Base-by-base conservation (phyloP, 2,113 vertebrate species). In the Microcebus murinus region DNA sequence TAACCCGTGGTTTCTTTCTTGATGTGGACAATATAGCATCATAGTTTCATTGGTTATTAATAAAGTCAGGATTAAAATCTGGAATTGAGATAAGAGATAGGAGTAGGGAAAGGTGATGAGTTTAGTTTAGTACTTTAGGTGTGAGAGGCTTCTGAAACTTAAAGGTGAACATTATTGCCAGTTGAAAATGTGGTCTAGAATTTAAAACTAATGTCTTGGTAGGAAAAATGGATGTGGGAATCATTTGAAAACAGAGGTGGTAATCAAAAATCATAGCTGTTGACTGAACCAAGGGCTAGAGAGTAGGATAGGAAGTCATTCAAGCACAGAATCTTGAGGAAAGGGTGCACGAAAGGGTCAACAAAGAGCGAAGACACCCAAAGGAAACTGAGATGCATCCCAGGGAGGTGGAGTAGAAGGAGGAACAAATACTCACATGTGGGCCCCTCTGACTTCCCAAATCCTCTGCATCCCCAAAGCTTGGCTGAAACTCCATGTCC, bases 181-280 rank as follows among this genome's bases (percentile, higher is more conserved):
- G 23, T 70, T 93, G 42, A 23, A 95, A 87, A 87, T 61, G 52
- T 59, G 17, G 6, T 61, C 36, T 94, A 87, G 55, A 87, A 52
- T 95, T 84, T 25, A 81, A 94, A 94, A 80, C 20, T 82, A 15
- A 96, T 52, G 48, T 71, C 34, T 76, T 81, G 36, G 15, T 71
- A 81, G 42, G n/a, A 95, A 34, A 88, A 94, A 82, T 71, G 8
- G 48, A 90, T 34, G 84, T 63, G 23, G 39, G 42, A 91, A 55
- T 77, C 1, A 85, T 63, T 45, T 76, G 45, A 3, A 15, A 12
- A 45, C 9, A 65, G 34, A 71, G 21, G 15, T 67, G 29, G 25
- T 61, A 57, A 90, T 76, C 21, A 73, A 90, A 96, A 92, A 57
- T 52, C 27, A 48, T 31, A 23, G 8, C 5, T 91, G 0, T 83